phyloP scores from a whole-genome alignment of 2,888 invertebrate genomes.

The Beris chalybata region DNA sequence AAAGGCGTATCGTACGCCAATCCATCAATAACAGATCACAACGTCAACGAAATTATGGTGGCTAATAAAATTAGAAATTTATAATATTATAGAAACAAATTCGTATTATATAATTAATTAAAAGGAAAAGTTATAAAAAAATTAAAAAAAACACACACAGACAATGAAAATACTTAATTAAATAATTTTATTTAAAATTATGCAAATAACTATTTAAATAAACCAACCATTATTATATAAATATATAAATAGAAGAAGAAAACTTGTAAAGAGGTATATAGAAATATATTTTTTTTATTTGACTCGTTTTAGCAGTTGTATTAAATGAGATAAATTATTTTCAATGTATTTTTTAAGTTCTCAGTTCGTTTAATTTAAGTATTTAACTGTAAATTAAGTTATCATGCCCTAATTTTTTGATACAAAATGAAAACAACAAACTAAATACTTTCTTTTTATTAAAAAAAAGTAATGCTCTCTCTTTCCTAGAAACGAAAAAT shows the following conservation, averaged over 20 bases:
- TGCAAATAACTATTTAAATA: constrained; percentile 16
- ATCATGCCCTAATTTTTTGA: constrained; percentile 36
- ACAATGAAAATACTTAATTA: constrained; percentile 14
- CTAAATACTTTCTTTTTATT: constrained; percentile 7
- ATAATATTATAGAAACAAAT: constrained; percentile 31
- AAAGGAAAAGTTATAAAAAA: constrained; percentile 28
- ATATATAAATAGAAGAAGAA: constrained; percentile 31
- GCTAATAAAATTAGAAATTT: constrained; percentile 34
- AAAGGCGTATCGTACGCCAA: constrained; percentile 33
- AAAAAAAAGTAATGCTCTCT: constrained; percentile 12
- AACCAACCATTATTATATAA: constrained; percentile 19
- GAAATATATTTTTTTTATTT: constrained; percentile 36
- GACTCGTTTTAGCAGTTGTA: constrained; percentile 39
- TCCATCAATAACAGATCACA: constrained; percentile 33
- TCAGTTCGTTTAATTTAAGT: constrained; percentile 34
- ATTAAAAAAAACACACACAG: constrained; percentile 29
- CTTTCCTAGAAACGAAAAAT: constrained; percentile 5
- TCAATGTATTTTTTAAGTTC: constrained; percentile 22
- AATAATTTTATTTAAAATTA: constrained; percentile 34
- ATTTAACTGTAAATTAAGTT: constrained; percentile 37
- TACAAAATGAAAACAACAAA: constrained; percentile 28
- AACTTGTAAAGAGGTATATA: constrained; percentile 34
- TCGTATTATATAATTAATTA: constrained; percentile 30
- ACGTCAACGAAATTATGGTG: constrained; percentile 39
- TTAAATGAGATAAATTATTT: constrained; percentile 28